Percentiles rank a stretch among this genome's conserved stretches.
phyloP scores from a whole-genome alignment of 2,797 vertebrate species.

The Diglossa cyanea region DNA sequence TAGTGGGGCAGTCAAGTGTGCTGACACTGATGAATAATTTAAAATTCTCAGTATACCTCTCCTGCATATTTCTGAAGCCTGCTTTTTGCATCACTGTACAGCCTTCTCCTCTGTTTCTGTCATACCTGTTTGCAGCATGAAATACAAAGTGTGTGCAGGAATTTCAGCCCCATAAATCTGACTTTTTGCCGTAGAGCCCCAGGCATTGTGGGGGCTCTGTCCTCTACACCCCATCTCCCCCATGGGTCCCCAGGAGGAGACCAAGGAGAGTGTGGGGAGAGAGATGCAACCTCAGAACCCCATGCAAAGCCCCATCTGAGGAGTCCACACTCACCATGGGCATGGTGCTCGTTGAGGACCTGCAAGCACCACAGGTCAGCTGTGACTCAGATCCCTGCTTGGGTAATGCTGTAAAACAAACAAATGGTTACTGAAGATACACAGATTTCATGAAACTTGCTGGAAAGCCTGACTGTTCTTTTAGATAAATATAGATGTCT shows the following conservation, averaged over 20 bases:
- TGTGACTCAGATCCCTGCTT: fast-evolving
- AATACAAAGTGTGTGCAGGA: not conserved
- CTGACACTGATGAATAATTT: not conserved
- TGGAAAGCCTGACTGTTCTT: not conserved
- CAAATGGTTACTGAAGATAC: not conserved
- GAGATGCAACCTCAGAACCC: not conserved
- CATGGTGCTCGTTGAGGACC: fast-evolving
- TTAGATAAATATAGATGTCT: not conserved
- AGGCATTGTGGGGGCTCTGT: not conserved
- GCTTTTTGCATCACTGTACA: not conserved
- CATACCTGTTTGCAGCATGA: not conserved
- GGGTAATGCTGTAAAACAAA: not conserved
- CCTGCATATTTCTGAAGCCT: not conserved
- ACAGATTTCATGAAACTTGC: not conserved
- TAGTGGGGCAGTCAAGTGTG: not conserved
- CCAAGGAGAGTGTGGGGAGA: fast-evolving
- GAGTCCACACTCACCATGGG: fast-evolving
- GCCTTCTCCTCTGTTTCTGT: not conserved
- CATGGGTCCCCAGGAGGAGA: not conserved
- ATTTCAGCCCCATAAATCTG: not conserved
- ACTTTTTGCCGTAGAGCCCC: not conserved
- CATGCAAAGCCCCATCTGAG: not conserved
- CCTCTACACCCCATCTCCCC: not conserved
- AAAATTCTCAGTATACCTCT: not conserved
- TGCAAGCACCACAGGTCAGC: not conserved